Evolutionary conservation across 2,888 invertebrate genomes (phyloP).

Genomic region (Drosophila anomalata): DNA sequence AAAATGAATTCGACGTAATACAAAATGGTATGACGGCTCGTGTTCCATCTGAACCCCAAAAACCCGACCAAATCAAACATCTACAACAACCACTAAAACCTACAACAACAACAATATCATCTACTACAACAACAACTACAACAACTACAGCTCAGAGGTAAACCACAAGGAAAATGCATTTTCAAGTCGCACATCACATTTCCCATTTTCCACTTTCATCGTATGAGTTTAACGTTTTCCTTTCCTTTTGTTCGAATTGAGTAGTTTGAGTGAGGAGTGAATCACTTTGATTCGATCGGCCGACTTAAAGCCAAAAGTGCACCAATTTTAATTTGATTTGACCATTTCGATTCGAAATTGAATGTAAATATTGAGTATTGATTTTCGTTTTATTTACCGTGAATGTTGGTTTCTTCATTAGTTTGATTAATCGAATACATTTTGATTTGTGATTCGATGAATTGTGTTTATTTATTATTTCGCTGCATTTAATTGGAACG

Average conservation of each 20-base stretch:
- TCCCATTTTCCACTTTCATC: slow-evolving; percentile 43
- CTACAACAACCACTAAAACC: slow-evolving; percentile 30
- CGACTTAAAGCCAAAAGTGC: slow-evolving; percentile 12
- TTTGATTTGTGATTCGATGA: slow-evolving; percentile 36
- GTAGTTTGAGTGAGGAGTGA: slow-evolving; percentile 20
- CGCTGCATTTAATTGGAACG: slow-evolving; percentile 43
- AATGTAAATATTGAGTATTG: slow-evolving; percentile 36
- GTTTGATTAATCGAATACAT: slow-evolving; percentile 29
- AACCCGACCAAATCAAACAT: slow-evolving; percentile 46
- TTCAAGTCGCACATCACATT: slow-evolving; percentile 56
- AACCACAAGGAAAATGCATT: slow-evolving; percentile 74
- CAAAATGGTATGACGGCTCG: slow-evolving; percentile 51
- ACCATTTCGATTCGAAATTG: slow-evolving; percentile 8
- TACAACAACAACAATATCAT: slow-evolving; percentile 21
- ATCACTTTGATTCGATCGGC: slow-evolving; percentile 17
- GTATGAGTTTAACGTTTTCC: slow-evolving; percentile 11
- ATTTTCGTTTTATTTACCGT: slow-evolving; percentile 4
- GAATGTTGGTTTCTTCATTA: slow-evolving; percentile 28
- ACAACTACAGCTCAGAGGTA: slow-evolving; percentile 82
- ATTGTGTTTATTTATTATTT: slow-evolving; percentile 6
- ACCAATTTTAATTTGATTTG: slow-evolving; percentile 35
- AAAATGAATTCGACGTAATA: slow-evolving; percentile 41
- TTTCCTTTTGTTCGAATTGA: slow-evolving; percentile 8
- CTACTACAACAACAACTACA: slow-evolving; percentile 43
- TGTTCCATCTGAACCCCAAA: slow-evolving; percentile 38